phyloP scores from a whole-genome alignment of 2,888 invertebrate genomes.

The Tipula confusa region DNA sequence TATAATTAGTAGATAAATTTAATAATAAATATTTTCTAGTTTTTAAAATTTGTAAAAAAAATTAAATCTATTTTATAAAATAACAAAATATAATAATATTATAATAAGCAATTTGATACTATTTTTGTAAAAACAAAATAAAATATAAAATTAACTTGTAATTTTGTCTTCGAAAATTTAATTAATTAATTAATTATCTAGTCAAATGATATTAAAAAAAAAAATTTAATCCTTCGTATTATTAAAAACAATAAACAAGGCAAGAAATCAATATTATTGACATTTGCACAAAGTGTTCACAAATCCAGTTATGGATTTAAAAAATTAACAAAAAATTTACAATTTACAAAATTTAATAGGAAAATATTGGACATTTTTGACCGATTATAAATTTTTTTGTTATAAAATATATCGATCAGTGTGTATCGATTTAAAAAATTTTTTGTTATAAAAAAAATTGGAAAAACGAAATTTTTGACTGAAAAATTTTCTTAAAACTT shows the following conservation, averaged over 20 bases:
- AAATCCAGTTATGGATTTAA: background rate
- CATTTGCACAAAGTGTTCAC: background rate
- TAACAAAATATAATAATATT: background rate
- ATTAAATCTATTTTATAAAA: background rate
- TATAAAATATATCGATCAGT: background rate
- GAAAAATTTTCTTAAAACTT: background rate
- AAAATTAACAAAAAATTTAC: background rate
- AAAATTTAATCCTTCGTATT: background rate
- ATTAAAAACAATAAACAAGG: background rate
- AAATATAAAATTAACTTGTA: background rate
- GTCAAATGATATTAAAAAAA: background rate
- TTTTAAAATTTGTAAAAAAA: slow-evolving; percentile 13
- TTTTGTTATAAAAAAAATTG: background rate
- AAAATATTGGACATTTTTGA: background rate
- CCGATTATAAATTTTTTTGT: background rate
- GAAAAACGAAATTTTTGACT: background rate
- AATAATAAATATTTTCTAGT: background rate
- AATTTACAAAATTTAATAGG: background rate
- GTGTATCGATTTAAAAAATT: background rate
- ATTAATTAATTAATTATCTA: background rate
- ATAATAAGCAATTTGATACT: slow-evolving; percentile 3
- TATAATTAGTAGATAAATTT: background rate
- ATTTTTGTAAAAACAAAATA: background rate
- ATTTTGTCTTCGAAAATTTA: slow-evolving; percentile 6
- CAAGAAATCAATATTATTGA: background rate